Evolutionary conservation across 2,113 vertebrate species (phyloP), one percentile per base, ranked within the genome.

Genomic region (Amazona vittata): DNA sequence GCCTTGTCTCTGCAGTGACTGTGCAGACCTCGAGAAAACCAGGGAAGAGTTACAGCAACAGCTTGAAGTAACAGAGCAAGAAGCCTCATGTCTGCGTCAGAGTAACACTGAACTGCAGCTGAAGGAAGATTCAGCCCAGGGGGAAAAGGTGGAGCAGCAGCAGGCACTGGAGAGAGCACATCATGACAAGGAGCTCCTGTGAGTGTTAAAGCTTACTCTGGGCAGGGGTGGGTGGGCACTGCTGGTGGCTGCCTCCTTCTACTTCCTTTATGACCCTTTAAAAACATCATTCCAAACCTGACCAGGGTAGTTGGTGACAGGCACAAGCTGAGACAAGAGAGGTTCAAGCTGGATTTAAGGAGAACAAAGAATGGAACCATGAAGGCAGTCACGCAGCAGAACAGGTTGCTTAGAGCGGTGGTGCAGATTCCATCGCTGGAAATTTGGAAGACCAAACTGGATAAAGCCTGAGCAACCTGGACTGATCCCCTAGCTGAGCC

Each of bases 51-150:
- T 98, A 39, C 97, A 94, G 86, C 85, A 95, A 16, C 97, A 97
- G 39, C 94, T 98, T 70, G 95, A 93, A 69, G 77, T 94, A 21
- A 65, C 77, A 25, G 95, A 98, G 73, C 92, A 31, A 85, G 98
- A 98, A 75, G 97, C 93, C 0, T 96, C 95, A 24, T n/a, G 69
- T 22, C 95, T 98, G 15, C 97, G 96, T 15, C 97, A 59, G 68
- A 85, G 81, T 41, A 98, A 98, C 3, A 9, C 93, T 91, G 97
- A 98, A 31, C 92, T 98, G 79, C 97, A 97, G 80, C 79, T 98
- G 77, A 98, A 97, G 83, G 97, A 97, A 44, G 97, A 97, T 75
- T 26, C 71, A 44, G 83, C 83, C 39, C 89, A 53, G 60, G 75
- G 44, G 8, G 69, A 81, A 49, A 82, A 86, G 95, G 89, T 94